Conservation (phyloP, 2,888 invertebrate species). For the Fissipunctia ypsillon region DNA sequence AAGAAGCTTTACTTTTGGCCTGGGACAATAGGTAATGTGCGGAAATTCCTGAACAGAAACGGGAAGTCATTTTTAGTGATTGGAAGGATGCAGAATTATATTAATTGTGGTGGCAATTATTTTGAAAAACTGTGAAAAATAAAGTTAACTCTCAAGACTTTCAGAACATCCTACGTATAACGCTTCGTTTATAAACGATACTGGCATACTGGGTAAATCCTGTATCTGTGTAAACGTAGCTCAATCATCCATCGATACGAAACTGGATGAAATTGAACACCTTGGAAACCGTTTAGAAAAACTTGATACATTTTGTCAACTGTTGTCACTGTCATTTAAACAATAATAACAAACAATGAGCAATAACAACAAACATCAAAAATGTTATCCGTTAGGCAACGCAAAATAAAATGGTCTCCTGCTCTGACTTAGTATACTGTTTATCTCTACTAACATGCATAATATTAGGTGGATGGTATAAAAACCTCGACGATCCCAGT, state of each 20-base stretch:
- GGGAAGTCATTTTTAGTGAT: too few species aligned
- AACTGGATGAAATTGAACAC: not conserved
- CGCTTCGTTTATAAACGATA: too few species aligned
- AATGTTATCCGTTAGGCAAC: constrained; percentile 35
- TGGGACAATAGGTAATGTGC: too few species aligned
- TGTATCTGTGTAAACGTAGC: constrained; percentile 2
- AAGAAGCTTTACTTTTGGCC: too few species aligned
- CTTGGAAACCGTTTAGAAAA: not conserved
- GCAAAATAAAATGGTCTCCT: constrained; percentile 61
- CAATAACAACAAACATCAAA: constrained; percentile 35
- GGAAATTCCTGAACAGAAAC: too few species aligned
- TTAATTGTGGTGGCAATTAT: too few species aligned
- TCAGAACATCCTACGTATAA: too few species aligned
- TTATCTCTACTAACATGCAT: constrained; percentile 86
- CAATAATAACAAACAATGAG: constrained; percentile 29
- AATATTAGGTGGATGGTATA: constrained; percentile 91
- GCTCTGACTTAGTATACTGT: constrained; percentile 75
- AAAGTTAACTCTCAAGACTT: too few species aligned
- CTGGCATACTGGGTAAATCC: too few species aligned
- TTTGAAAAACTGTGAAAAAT: too few species aligned
- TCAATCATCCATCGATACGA: not conserved
- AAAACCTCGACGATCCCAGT: constrained; percentile 87
- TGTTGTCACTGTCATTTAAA: constrained; percentile 40
- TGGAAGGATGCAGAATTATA: too few species aligned
- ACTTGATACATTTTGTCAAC: not conserved